Conservation (phyloP, 2,113 vertebrate genomes). For the Passerina amoena region DNA sequence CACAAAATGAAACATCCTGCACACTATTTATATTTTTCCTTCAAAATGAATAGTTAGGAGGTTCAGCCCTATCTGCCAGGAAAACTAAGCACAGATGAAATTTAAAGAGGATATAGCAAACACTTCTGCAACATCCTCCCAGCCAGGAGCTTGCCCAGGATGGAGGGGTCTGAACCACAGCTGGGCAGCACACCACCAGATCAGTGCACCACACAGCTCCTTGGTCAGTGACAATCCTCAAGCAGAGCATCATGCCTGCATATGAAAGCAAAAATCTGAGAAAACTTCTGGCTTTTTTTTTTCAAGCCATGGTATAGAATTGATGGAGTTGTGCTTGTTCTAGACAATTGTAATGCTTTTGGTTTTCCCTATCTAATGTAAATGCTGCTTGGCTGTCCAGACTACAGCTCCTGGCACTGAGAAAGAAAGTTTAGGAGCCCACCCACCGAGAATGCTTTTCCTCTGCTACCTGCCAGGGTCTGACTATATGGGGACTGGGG, state of each 20-base stretch:
- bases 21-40: neutral
- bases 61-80: neutral
- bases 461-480: neutral
- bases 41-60: neutral
- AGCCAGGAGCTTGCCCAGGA: neutral
- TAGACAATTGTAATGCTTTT: neutral
- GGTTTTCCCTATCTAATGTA: neutral
- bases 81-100: neutral
- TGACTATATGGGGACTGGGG: neutral
- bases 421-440: neutral
- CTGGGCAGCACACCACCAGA: neutral
- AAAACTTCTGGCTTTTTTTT: neutral
- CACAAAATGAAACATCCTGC: neutral
- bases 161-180: neutral
- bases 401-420: neutral
- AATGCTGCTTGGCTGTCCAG: neutral
- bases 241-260: neutral
- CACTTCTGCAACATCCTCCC: neutral
- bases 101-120: neutral
- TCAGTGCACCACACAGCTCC: rapidly evolving
- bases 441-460: neutral
- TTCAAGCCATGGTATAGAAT: neutral
- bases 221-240: rapidly evolving
- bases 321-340: neutral
- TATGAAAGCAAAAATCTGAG: neutral